Conservation (phyloP, 2,888 invertebrate species). For the Caenorhabditis sp. region DNA sequence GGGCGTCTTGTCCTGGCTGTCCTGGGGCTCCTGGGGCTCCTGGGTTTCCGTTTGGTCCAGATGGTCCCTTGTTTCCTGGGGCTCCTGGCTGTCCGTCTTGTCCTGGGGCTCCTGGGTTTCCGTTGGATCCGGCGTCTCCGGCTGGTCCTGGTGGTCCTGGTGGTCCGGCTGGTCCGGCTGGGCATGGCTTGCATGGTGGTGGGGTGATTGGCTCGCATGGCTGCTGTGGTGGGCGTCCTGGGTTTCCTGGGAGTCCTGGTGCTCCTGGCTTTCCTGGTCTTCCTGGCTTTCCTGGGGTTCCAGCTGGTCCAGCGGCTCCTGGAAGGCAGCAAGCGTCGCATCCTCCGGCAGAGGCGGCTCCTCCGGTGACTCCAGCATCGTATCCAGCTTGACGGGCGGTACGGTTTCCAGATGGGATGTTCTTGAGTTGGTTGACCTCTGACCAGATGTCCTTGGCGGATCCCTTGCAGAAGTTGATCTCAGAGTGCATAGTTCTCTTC, state of each 20-base stretch:
- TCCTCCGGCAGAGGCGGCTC: constrained; percentile 63
- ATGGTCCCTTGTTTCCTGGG: constrained; percentile 77
- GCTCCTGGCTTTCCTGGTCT: constrained; percentile 73
- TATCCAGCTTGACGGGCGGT: constrained; percentile 77
- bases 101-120: constrained; percentile 70
- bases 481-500: constrained; percentile 68
- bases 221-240: constrained; percentile 71
- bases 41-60: constrained; percentile 76
- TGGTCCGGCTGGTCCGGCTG: constrained; percentile 65
- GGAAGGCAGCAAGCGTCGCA: constrained; percentile 80
- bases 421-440: constrained; percentile 74
- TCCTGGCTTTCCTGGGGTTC: constrained; percentile 73
- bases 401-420: constrained; percentile 71
- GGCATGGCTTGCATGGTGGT: constrained; percentile 78
- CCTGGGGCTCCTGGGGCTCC: constrained; percentile 79
- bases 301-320: constrained; percentile 72
- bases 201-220: constrained; percentile 79
- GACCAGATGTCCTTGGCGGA: constrained; percentile 73
- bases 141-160: constrained; percentile 61
- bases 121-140: constrained; percentile 65
- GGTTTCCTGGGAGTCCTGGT: constrained; percentile 75
- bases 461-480: constrained; percentile 73
- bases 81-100: constrained; percentile 66
- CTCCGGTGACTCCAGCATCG: constrained; percentile 68
- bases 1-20: constrained; percentile 78